Evolutionary conservation across 2,113 vertebrate species (phyloP), one percentile per base, ranked within the genome.

Genomic region (Thunnus maccoyii): DNA sequence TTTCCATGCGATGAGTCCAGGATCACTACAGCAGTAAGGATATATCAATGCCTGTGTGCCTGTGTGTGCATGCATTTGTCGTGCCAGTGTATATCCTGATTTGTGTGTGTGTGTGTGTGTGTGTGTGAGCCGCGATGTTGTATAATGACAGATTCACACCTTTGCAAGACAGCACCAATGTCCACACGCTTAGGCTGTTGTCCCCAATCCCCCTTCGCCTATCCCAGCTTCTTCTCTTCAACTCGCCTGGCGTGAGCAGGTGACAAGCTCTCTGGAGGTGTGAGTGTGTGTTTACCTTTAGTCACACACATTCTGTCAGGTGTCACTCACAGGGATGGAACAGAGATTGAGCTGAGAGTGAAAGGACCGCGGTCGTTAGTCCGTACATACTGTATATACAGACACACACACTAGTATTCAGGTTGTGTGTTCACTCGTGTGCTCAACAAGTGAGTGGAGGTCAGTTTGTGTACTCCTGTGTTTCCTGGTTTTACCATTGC

Each of bases 131-230:
- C 56, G 63, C 60, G 63, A 70, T 68, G 65, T 68, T 62, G 46
- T 66, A 10, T 27, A 80, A 72, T 69, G 80, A 83, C 86, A 85
- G 17, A 72, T 92, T 90, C 90, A 84, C 88, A 88, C 85, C 86
- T 85, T 85, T 27, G 5, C 7, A 12, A 81, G 86, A 85, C 89
- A 83, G 79, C 50, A 56, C 71, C 84, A 54, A 61, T 48, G 83
- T 85, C 88, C 83, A 83, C 88, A 86, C 48, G 64, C 76, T 87
- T 86, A 86, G 62, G 41, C 66, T 70, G 76, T 82, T 68, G 63
- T 77, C 79, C 75, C 70, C 72, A 10, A 61, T 67, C 66, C 57
- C 60, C 65, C 36, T 32, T 61, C 18, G 5, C 62, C 61, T 15
- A 22, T 20, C 75, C 76, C 52, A 79, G 58, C 32, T 41, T 54